Percentiles rank a stretch among this genome's conserved stretches.
These are phyloP conservation scores for Oxystoma pomonae DNA, from an alignment of 2,888 invertebrate species.

Conservation along the genomic window DNA sequence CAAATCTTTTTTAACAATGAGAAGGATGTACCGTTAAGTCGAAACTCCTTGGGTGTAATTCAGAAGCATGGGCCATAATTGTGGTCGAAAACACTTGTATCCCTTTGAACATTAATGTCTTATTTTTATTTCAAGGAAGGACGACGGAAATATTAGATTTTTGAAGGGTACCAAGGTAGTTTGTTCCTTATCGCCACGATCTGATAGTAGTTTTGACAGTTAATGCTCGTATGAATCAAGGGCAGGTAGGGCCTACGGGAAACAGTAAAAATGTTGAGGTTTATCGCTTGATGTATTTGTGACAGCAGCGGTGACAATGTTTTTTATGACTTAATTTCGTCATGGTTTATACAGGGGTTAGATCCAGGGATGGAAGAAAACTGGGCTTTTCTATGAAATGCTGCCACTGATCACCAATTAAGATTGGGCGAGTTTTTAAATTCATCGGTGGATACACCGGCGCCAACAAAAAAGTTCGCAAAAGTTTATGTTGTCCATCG, in stretches of 20 bases:
- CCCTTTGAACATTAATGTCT: background rate
- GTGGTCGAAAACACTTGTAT: conserved; percentile 20
- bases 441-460: too few species aligned
- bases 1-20: background rate
- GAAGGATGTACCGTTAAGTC: conserved; percentile 7
- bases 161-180: background rate
- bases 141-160: background rate
- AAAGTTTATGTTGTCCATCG: too few species aligned
- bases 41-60: conserved; percentile 23
- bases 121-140: background rate
- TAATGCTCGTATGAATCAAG: background rate
- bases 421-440: too few species aligned
- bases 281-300: too few species aligned
- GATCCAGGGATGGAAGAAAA: too few species aligned
- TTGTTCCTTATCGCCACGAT: background rate
- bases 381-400: too few species aligned
- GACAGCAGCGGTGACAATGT: background rate
- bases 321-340: background rate
- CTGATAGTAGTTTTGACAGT: background rate
- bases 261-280: background rate
- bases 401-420: too few species aligned
- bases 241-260: background rate
- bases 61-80: conserved; percentile 25
- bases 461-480: too few species aligned
- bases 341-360: too few species aligned